Conservation (phyloP, 64 coral and sea anemone genomes). For the Trachythela sp. region DNA sequence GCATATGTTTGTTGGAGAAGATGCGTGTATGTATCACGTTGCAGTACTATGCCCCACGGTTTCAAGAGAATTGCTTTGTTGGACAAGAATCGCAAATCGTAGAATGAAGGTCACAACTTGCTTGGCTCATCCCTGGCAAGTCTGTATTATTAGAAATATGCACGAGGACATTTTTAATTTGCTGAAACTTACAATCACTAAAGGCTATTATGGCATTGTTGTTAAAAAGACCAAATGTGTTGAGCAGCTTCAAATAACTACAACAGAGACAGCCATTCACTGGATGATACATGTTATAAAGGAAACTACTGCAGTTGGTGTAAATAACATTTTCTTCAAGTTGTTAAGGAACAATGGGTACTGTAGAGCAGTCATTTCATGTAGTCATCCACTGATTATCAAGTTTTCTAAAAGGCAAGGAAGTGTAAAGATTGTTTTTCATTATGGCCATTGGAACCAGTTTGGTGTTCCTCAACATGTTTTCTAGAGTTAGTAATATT, state of each 20-base stretch:
- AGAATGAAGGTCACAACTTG: background rate
- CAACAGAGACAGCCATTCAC: background rate
- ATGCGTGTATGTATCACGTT: background rate
- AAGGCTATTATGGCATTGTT: background rate
- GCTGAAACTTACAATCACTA: background rate
- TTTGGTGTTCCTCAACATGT: too few relatives aligned
- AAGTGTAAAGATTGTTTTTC: too few relatives aligned
- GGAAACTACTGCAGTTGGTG: background rate
- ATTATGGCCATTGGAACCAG: too few relatives aligned
- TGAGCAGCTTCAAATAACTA: background rate
- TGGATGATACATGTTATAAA: too few relatives aligned
- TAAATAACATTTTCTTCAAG: background rate
- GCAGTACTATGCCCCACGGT: background rate
- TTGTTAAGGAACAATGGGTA: background rate
- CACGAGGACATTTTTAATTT: background rate
- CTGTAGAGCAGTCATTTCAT: background rate
- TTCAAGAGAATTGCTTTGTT: background rate
- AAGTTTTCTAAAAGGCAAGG: too few relatives aligned
- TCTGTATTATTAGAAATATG: background rate
- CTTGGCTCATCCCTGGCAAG: background rate
- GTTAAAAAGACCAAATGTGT: constrained; percentile 5
- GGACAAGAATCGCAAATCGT: background rate
- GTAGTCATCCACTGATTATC: too few relatives aligned
- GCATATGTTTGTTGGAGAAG: background rate
- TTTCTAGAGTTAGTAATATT: too few relatives aligned